Percentiles rank a stretch among this genome's conserved stretches.
These are phyloP conservation scores for Thysanoteuthis rhombus DNA, from an alignment of 2,888 invertebrate genomes.

Conservation along the genomic window DNA sequence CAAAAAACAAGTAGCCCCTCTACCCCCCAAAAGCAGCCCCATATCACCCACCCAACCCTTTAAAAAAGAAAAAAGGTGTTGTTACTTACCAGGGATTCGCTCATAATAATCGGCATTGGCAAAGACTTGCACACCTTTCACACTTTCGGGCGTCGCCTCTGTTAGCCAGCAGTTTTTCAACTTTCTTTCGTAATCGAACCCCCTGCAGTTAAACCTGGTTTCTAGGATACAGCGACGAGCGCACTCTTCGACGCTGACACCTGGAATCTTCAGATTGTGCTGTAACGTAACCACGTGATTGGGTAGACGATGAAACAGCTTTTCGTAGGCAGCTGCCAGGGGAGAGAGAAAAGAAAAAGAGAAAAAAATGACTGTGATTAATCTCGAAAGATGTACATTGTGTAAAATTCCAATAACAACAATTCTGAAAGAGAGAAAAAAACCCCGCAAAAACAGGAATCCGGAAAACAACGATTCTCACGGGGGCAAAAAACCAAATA, in stretches of 20 bases:
- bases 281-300: conserved; percentile 59
- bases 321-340: conserved; percentile 61
- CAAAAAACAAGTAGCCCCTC: too few species aligned
- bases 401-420: too few species aligned
- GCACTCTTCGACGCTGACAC: conserved; percentile 60
- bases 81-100: conserved; percentile 52
- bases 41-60: too few species aligned
- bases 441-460: too few species aligned
- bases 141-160: conserved; percentile 48
- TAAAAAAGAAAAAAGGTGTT: too few species aligned
- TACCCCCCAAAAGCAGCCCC: too few species aligned
- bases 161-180: conserved; percentile 59
- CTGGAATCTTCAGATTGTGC: conserved; percentile 55
- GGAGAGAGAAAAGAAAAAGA: conserved; percentile 33
- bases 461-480: too few species aligned
- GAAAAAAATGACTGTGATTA: too few species aligned
- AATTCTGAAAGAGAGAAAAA: not conserved
- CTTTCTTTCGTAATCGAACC: conserved; percentile 57
- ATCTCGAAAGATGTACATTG: too few species aligned
- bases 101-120: conserved; percentile 58
- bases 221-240: conserved; percentile 62
- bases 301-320: conserved; percentile 58
- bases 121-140: conserved; percentile 46
- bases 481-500: too few species aligned
- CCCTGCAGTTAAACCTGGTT: conserved; percentile 57